Evolutionary conservation across 2,113 vertebrate species (phyloP).

Genomic region (Sander lucioperca): DNA sequence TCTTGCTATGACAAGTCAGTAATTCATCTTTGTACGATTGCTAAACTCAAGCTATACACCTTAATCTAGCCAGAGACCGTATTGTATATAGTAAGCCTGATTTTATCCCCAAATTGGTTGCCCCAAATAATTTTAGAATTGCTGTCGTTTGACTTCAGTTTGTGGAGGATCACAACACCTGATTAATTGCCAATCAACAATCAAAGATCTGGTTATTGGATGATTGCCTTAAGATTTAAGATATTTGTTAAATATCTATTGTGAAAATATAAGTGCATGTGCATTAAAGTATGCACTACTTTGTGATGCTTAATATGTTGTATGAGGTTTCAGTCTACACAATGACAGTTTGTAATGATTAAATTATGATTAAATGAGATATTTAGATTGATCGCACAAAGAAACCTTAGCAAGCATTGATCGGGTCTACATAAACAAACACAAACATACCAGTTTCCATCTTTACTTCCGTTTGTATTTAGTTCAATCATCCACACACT

Average conservation of each 20-base stretch:
- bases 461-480: not conserved
- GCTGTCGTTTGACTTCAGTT: not conserved
- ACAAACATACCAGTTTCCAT: not conserved
- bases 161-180: not conserved
- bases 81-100: not conserved
- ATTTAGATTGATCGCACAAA: not conserved
- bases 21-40: not conserved
- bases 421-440: not conserved
- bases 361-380: not conserved
- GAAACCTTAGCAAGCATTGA: not conserved
- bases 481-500: not conserved
- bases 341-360: not conserved
- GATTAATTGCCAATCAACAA: not conserved
- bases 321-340: not conserved
- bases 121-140: not conserved
- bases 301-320: not conserved
- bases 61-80: not conserved
- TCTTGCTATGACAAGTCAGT: not conserved
- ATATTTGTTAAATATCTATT: not conserved
- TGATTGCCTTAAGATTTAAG: not conserved
- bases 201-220: not conserved
- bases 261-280: not conserved
- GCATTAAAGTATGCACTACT: not conserved
- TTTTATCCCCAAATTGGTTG: not conserved
- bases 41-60: not conserved